phyloP scores from a whole-genome alignment of 2,888 invertebrate genomes.

The Cephus nigrinus region DNA sequence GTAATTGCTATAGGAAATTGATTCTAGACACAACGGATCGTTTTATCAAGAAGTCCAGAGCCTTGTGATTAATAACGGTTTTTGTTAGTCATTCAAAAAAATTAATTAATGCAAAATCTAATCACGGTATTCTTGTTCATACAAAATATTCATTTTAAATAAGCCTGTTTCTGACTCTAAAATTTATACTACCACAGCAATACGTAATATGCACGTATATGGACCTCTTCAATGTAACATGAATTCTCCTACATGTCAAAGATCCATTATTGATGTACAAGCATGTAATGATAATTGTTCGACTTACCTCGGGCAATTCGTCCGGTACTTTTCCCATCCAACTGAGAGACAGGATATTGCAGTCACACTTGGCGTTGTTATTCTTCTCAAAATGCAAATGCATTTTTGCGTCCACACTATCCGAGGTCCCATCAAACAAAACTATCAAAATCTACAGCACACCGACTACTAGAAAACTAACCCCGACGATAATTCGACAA shows the following conservation, averaged over 20 bases:
- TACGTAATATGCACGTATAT: not conserved
- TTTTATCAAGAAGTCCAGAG: not conserved
- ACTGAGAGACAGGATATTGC: slow-evolving; percentile 91
- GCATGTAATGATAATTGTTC: not conserved
- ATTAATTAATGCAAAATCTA: too few species aligned
- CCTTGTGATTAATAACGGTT: not conserved
- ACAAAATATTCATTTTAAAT: too few species aligned
- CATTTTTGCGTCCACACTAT: slow-evolving; percentile 70
- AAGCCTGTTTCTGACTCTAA: too few species aligned
- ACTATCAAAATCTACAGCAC: slow-evolving; percentile 21
- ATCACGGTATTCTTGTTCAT: too few species aligned
- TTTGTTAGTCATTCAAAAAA: not conserved
- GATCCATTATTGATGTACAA: not conserved
- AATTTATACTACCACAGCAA: not conserved
- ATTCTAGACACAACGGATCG: not conserved
- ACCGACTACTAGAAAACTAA: slow-evolving; percentile 14
- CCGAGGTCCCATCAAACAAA: slow-evolving; percentile 33
- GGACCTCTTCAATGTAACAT: not conserved
- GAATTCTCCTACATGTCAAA: not conserved
- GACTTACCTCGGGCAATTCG: slow-evolving; percentile 87
- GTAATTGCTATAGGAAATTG: not conserved
- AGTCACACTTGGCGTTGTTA: slow-evolving; percentile 94
- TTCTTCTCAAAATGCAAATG: slow-evolving; percentile 97
- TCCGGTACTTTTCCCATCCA: slow-evolving; percentile 99
- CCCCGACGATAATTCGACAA: not conserved